A percentile compares a stretch with the other conserved stretches of the same genome.
Evolutionary conservation across 2,113 vertebrate species (phyloP).

Genomic region (Sardina pilchardus): DNA sequence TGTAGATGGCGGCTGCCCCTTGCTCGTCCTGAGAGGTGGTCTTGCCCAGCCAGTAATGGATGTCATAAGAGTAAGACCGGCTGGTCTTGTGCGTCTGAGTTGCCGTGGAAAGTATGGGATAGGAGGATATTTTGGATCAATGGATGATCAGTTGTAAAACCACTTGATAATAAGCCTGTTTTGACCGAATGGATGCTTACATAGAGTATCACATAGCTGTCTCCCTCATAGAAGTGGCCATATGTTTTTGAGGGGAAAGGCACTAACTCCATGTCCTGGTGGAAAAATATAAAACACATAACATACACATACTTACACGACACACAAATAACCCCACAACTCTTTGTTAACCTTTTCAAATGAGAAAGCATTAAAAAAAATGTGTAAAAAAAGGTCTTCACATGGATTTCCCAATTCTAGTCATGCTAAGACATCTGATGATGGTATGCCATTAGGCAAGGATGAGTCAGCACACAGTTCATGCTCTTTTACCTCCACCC

Average conservation of each 20-base stretch:
- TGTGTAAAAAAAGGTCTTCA: not conserved
- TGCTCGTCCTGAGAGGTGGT: constrained; percentile 80
- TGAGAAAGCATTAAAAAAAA: not conserved
- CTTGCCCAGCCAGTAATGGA: constrained; percentile 85
- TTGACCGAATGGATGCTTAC: constrained; percentile 62
- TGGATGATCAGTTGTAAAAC: not conserved
- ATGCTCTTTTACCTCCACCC: constrained; percentile 78
- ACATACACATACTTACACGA: not conserved
- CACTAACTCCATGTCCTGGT: constrained; percentile 82
- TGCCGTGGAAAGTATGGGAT: not conserved
- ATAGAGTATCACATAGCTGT: constrained; percentile 81
- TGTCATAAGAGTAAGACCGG: constrained; percentile 72
- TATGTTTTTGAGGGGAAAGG: constrained; percentile 73
- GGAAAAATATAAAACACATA: constrained; percentile 19
- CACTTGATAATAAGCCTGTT: not conserved
- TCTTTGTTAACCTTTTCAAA: not conserved
- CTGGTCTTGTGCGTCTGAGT: constrained; percentile 75
- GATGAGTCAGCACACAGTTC: not conserved
- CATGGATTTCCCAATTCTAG: not conserved
- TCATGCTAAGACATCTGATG: not conserved
- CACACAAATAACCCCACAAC: not conserved
- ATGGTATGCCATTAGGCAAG: not conserved
- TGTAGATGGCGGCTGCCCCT: constrained; percentile 81
- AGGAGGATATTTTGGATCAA: not conserved
- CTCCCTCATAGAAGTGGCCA: constrained; percentile 82